These are phyloP conservation scores for Parotocinclus haroldoi DNA, from an alignment of 2,797 vertebrate species.

Conservation along the genomic window DNA sequence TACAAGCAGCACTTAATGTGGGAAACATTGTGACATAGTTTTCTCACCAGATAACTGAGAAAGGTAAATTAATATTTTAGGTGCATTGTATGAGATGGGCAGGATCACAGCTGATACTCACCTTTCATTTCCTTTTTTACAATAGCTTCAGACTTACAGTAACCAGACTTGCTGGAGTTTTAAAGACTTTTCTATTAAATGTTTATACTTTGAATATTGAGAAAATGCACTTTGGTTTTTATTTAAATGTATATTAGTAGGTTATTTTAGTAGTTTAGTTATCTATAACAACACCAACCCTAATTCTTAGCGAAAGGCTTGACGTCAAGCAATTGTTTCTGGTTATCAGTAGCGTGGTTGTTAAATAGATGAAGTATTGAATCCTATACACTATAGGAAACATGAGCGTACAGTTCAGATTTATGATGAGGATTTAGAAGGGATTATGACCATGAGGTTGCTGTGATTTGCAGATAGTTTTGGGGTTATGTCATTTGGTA, in stretches of 20 bases:
- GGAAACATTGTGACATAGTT: conserved; percentile 22
- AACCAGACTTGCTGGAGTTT: too few relatives aligned
- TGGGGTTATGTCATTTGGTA: conserved; percentile 23
- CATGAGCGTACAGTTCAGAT: conserved; percentile 7
- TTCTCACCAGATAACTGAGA: conserved; percentile 27
- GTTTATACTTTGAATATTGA: too few relatives aligned
- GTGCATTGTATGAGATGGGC: conserved; percentile 15
- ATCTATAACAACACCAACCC: too few relatives aligned
- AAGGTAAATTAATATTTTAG: conserved; percentile 39
- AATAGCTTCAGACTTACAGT: background rate
- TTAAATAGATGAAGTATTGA: conserved; percentile 8
- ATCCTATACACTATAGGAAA: too few relatives aligned
- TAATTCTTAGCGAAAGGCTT: conserved; percentile 21
- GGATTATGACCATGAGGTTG: conserved; percentile 24
- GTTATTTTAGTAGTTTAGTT: too few relatives aligned
- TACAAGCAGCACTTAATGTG: conserved; percentile 25
- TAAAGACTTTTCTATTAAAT: too few relatives aligned
- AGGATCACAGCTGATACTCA: conserved; percentile 9
- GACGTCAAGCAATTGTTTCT: conserved; percentile 33
- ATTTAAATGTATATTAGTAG: too few relatives aligned
- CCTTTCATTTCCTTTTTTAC: background rate
- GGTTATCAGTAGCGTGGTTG: conserved; percentile 16
- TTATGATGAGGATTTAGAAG: conserved; percentile 19
- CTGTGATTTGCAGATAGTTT: conserved; percentile 27
- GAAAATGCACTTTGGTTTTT: too few relatives aligned